phyloP scores from a whole-genome alignment of 2,888 invertebrate genomes.

The Cynaeus angustus region DNA sequence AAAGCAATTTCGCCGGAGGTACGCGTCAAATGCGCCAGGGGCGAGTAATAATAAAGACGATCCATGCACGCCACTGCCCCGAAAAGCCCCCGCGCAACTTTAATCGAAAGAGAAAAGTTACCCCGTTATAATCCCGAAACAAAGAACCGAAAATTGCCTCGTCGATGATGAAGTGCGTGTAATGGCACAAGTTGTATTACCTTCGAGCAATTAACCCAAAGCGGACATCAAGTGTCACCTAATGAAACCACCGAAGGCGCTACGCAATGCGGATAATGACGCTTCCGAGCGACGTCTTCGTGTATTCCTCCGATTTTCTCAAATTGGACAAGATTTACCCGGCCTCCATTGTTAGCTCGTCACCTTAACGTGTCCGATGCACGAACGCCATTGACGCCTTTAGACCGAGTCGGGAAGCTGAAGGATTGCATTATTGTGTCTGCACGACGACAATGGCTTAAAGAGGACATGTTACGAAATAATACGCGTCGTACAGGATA shows the following conservation, averaged over 20 bases:
- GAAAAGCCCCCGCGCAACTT: no score
- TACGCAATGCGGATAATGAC: constrained; percentile 42
- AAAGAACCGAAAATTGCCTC: not conserved
- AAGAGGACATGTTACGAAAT: constrained; percentile 16
- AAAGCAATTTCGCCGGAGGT: constrained; percentile 3
- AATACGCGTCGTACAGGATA: constrained; percentile 16
- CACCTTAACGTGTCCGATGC: constrained; percentile 42
- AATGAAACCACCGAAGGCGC: constrained; percentile 44
- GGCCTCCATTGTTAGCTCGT: constrained; percentile 42
- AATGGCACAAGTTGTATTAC: constrained; percentile 34
- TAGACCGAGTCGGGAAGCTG: constrained; percentile 16
- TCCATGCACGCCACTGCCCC: no score
- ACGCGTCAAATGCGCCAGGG: not conserved
- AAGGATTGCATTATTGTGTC: constrained; percentile 24
- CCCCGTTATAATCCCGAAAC: not conserved
- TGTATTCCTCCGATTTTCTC: constrained; percentile 40
- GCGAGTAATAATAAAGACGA: no score
- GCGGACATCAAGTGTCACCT: constrained; percentile 54
- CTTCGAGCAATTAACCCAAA: constrained; percentile 53
- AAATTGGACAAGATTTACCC: constrained; percentile 49
- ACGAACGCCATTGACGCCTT: constrained; percentile 33
- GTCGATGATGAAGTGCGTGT: not conserved
- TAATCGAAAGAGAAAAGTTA: no score
- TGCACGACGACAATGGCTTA: constrained; percentile 7
- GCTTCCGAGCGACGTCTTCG: constrained; percentile 31